Evolutionary conservation across 2,888 invertebrate genomes (phyloP), one percentile per base, ranked within the genome.

Genomic region (Digitonthophagus gazella): DNA sequence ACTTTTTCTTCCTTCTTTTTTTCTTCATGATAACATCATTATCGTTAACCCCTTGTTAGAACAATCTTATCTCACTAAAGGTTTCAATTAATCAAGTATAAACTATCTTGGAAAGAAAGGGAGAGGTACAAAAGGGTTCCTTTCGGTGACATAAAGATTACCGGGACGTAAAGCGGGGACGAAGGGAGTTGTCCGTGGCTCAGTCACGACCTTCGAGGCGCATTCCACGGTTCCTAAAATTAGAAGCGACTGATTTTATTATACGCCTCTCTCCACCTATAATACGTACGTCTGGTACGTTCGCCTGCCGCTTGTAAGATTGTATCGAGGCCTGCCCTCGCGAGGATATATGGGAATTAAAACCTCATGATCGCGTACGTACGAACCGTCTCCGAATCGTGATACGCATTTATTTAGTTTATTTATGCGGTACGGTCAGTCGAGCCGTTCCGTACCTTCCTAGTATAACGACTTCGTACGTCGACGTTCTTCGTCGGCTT

Each of bases 331-430:
- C 28, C 19, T 18, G 61, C 14, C 61, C 6, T 15, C 15, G 57
- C 16, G 61, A 61, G 61, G 20, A 61, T 61, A 61, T 61, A 61
- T 61, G 61, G 61, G 61, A 61, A 61, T 61, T 61, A 61, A 61
- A 61, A 19, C 61, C 61, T 61, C 61, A 61, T 61, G 61, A 61
- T 61, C 61, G 61, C 20, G 20, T 18, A 20, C 20, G 19, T 18
- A 20, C 14, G 61, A 18, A 28, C 64, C 69, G 58, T 69, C 67
- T 64, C 67, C 57, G 64, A 64, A 69, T 71, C 71, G 69, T 71
- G 71, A 71, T 71, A 70, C 58, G 71, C 69, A 71, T 71, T 70
- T 68, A 71, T 71, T 71, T 65, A 67, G 58, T 71, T 63, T 64
- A 65, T 71, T 71, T 69, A 66, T 71, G 68, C 68, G 68, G 66